These are phyloP conservation scores for Microctonus aethiopoides DNA, from an alignment of 2,888 invertebrate genomes.

Conservation along the genomic window DNA sequence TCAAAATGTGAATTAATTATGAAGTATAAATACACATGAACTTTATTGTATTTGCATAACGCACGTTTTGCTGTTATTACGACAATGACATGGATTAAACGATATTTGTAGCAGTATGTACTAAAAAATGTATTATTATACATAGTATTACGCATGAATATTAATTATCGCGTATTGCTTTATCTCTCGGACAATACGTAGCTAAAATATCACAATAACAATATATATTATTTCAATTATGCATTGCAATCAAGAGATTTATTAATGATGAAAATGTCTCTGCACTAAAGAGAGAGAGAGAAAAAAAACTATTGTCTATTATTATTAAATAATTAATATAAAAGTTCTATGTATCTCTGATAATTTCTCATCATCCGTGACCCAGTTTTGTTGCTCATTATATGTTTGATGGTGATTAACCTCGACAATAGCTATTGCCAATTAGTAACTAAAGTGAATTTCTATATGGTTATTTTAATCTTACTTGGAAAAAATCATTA, in stretches of 20 bases:
- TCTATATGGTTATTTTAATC: background rate
- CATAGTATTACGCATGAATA: background rate
- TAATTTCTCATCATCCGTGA: background rate
- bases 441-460: background rate
- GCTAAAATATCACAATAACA: background rate
- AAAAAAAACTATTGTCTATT: no score
- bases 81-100: background rate
- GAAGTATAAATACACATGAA: background rate
- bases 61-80: background rate
- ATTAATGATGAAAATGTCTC: background rate
- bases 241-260: no score
- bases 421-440: background rate
- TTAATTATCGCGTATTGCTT: background rate
- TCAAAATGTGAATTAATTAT: background rate
- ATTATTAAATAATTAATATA: background rate
- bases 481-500: background rate
- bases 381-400: background rate
- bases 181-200: background rate
- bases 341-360: background rate
- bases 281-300: no score
- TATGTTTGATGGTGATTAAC: background rate
- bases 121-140: background rate
- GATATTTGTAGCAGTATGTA: background rate
- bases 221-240: background rate
- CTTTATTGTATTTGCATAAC: background rate